Percentiles rank a stretch among this genome's conserved stretches.
These are phyloP conservation scores for Mallotus villosus DNA, from an alignment of 2,797 vertebrate species.

Conservation along the genomic window DNA sequence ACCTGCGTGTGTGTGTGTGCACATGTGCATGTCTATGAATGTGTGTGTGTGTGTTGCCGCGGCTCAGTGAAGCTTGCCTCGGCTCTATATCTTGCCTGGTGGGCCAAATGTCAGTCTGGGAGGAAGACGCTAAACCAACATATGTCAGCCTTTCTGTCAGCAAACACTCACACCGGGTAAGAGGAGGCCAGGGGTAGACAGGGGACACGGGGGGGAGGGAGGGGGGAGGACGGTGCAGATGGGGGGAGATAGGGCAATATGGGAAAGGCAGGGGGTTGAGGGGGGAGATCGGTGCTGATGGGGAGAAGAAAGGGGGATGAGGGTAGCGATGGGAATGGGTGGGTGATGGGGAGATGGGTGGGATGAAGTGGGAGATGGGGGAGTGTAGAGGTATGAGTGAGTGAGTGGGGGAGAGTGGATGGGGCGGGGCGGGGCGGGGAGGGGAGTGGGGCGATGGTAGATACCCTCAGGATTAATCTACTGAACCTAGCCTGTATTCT, in stretches of 20 bases:
- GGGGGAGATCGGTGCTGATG: background rate
- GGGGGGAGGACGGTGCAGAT: background rate
- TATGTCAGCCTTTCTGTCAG: slow-evolving; percentile 58
- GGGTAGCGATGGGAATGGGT: background rate
- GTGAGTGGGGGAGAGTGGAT: background rate
- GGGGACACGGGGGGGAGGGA: background rate
- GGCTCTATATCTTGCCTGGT: slow-evolving; percentile 49
- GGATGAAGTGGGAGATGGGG: slow-evolving; percentile 59
- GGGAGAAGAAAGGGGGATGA: background rate
- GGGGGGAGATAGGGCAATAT: slow-evolving; percentile 2
- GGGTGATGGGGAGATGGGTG: background rate
- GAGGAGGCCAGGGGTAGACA: background rate
- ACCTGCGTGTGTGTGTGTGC: background rate
- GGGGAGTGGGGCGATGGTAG: background rate
- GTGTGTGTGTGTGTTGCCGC: slow-evolving; percentile 40
- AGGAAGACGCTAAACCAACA: slow-evolving; percentile 60
- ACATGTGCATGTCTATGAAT: background rate
- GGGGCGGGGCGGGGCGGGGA: background rate
- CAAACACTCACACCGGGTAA: background rate
- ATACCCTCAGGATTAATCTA: background rate
- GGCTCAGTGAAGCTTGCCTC: slow-evolving; percentile 62
- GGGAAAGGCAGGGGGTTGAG: background rate
- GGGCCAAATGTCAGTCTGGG: slow-evolving; percentile 59
- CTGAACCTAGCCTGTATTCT: no score
- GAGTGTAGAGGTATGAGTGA: slow-evolving; percentile 7